These are phyloP conservation scores for Brachyhypopomus gauderio DNA, from an alignment of 2,113 vertebrate species.

Conservation along the genomic window DNA sequence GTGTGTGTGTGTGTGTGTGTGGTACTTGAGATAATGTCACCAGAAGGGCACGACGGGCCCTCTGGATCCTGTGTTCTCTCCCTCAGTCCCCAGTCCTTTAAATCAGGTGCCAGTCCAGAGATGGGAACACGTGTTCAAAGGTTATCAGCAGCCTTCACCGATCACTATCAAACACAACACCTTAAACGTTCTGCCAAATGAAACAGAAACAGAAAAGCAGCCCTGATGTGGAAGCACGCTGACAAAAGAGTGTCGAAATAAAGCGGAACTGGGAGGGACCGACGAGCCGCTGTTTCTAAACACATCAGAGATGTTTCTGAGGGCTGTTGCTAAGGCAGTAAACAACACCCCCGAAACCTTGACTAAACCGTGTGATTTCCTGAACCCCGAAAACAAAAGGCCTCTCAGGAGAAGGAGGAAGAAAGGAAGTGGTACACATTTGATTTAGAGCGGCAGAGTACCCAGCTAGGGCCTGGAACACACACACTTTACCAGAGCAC, in stretches of 20 bases:
- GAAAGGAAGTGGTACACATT: slow-evolving; percentile 58
- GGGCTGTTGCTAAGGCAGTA: slow-evolving; percentile 55
- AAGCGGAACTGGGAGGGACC: neutral
- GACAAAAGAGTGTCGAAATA: slow-evolving; percentile 4
- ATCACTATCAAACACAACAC: slow-evolving; percentile 49
- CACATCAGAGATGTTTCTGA: slow-evolving; percentile 57
- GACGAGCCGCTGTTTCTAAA: slow-evolving; percentile 39
- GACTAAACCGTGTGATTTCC: slow-evolving; percentile 67
- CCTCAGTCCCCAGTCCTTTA: slow-evolving; percentile 59
- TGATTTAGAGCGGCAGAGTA: slow-evolving; percentile 66
- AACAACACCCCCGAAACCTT: slow-evolving; percentile 64
- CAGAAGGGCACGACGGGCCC: slow-evolving; percentile 61
- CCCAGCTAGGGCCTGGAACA: slow-evolving; percentile 61
- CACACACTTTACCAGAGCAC: slow-evolving; percentile 62
- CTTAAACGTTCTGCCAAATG: neutral
- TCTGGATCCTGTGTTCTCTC: slow-evolving; percentile 61
- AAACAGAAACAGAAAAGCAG: neutral
- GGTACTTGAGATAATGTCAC: slow-evolving; percentile 72
- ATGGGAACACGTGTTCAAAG: slow-evolving; percentile 54
- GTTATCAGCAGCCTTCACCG: slow-evolving; percentile 62
- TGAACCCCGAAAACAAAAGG: slow-evolving; percentile 67
- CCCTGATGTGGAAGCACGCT: slow-evolving; percentile 15
- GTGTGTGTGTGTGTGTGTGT: slow-evolving; percentile 52
- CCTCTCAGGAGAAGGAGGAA: slow-evolving; percentile 64
- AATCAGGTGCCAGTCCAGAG: slow-evolving; percentile 63